Base-by-base conservation (phyloP, 64 coral and sea anemone species). In the Hydrozoanthus tunicans region DNA sequence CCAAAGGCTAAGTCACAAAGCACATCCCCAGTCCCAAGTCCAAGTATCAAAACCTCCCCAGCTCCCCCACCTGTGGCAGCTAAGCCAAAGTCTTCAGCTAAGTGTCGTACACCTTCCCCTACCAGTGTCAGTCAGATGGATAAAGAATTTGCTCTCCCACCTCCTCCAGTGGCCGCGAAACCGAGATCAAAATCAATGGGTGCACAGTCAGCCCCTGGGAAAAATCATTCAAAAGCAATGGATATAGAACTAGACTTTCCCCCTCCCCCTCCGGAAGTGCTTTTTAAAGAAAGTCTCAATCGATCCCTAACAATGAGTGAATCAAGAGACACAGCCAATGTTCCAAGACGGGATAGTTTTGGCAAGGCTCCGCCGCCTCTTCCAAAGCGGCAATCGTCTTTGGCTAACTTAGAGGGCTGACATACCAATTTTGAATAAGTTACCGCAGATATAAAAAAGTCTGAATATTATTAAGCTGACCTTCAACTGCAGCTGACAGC, bases 221-320 rank as follows among this genome's bases (percentile, higher is more conserved):
- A n/a, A 17, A 12, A 9, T 13, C 69, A 20, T 73, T 11, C 56
- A 12, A 88, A 75, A 32, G 43, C 80, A 54, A n/a, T 91, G 13
- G 95, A 85, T 10, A 72, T 80, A 71, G 95, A 96, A 25, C 51
- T 90, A 14, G 92, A 96, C 77, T 83, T 96, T 56, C 95, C 95
- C 27, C 95, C 95, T 64, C 95, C 95, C 72, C 95, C 95, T 62
- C 77, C 95, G 73, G 92, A 96, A 24, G 78, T 93, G 56, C 51
- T 96, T 53, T 89, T 96, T 52, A 86, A 74, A 81, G 79, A 93
- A 27, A 77, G 59, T 7, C 73, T 93, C 27, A 86, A 77, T 12
- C 60, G 24, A 11, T 93, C 94, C 9, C 81, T 96, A 73, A 60
- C 82, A 72, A 82, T 74, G 70, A 88, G 56, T 74, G 55, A 57